Evolutionary conservation across 2,797 vertebrate genomes (phyloP), one percentile per base, ranked within the genome.

Genomic region (Chloroceryle inda): DNA sequence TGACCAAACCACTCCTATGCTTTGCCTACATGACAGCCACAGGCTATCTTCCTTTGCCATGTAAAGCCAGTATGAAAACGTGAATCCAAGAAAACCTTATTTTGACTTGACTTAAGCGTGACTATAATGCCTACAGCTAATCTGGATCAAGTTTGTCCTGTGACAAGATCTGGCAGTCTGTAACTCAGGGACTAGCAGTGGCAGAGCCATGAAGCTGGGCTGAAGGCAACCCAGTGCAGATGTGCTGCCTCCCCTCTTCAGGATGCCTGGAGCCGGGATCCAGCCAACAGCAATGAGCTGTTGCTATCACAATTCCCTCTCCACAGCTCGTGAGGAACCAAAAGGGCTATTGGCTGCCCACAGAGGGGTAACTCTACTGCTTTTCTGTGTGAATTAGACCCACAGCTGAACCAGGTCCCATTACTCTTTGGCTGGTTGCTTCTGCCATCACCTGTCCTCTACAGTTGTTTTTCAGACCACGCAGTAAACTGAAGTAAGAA

Each of bases 101-200:
- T 87, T 27, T 64, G 7, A 59, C 45, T 27, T 64, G 7, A 59
- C 45, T 42, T 23, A 42, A 62, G 33, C 20, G 29, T 45, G 31
- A 56, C 18, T 69, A 14, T 37, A 78, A 56, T 69, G 29, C n/a
- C 40, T 77, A 44, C 44, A 88, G 64, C 21, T 85, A 18, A 33
- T 40, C 35, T 55, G 37, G 11, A 50, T 45, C 17, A 23, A 44
- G 31, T 64, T 53, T 72, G 47, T 33, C 31, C 52, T 68, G 61
- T 0, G 1, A 29, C 0, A 1, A 29, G 38, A 63, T 55, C 44
- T 85, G 40, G 9, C 17, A 38, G 17, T 45, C 14, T 2, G 0
- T 69, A n/a, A 37, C 33, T 38, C 8, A 3, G 33, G 38, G 47
- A 47, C 26, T 67, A 10, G 35, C 5, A 13, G 16, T 1, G 0